These are phyloP conservation scores for Rhinella marina DNA, from an alignment of 2,797 vertebrate species.

Conservation along the genomic window DNA sequence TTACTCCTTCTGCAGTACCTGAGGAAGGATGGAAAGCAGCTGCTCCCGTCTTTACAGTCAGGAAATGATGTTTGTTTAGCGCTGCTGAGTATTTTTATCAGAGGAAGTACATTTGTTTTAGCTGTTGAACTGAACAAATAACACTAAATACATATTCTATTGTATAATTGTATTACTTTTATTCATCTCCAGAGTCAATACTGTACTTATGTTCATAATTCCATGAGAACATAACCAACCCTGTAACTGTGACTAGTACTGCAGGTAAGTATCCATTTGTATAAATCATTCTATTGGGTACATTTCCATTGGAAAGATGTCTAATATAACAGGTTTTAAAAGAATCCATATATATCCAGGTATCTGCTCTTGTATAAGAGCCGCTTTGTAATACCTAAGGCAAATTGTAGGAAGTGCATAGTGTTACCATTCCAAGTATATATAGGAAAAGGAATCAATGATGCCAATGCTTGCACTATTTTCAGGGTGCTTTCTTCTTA, in stretches of 20 bases:
- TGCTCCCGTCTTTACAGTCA: not conserved
- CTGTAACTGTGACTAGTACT: not conserved
- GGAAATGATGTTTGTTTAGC: not conserved
- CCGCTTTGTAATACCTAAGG: not conserved
- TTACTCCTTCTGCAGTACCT: slow-evolving; percentile 1
- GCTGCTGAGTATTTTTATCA: not conserved
- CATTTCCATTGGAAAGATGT: not conserved
- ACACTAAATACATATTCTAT: not conserved
- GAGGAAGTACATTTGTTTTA: not conserved
- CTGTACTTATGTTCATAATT: not conserved
- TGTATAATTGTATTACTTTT: not conserved
- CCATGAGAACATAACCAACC: not conserved
- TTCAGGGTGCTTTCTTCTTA: not conserved
- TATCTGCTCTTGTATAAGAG: not conserved
- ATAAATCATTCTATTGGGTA: not conserved
- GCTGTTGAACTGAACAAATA: not conserved
- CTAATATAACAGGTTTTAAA: not conserved
- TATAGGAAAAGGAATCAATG: not conserved
- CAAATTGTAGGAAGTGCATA: not conserved
- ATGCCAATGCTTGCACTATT: not conserved
- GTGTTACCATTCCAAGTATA: not conserved
- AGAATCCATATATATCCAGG: not conserved
- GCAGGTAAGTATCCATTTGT: not conserved
- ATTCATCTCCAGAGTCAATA: not conserved
- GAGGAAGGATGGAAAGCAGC: not conserved